Conservation (phyloP, 23 tunicate genomes). For the Trididemnum miniatum region DNA sequence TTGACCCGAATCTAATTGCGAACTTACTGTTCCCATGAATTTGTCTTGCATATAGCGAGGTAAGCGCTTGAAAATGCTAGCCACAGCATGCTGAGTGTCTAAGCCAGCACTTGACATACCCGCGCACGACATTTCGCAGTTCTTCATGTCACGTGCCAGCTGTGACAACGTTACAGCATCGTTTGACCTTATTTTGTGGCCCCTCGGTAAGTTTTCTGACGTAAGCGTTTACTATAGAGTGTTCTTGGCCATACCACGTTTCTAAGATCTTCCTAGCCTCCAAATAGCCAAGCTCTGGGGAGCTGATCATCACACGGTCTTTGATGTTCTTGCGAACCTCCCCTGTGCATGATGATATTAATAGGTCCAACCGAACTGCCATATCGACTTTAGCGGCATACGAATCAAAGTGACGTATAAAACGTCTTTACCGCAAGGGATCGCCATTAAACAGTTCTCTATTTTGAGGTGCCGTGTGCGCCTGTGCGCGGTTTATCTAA, state of each 20-base stretch:
- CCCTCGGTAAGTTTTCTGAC: not conserved
- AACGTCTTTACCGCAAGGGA: not conserved
- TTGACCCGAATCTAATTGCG: not conserved
- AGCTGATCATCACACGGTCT: not conserved
- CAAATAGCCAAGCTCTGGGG: not conserved
- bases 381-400: not conserved
- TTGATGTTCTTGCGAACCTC: not conserved
- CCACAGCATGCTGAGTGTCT: slow-evolving; percentile 2
- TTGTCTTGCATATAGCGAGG: not conserved
- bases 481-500: too few relatives aligned
- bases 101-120: slow-evolving; percentile 1
- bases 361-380: not conserved
- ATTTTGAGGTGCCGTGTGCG: too few relatives aligned
- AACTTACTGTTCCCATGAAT: not conserved
- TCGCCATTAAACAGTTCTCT: not conserved
- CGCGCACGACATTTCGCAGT: not conserved
- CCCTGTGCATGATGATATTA: not conserved
- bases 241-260: not conserved
- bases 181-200: not conserved
- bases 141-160: not conserved
- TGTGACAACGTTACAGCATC: not conserved
- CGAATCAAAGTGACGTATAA: not conserved
- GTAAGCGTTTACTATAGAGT: not conserved
- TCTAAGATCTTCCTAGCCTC: not conserved
- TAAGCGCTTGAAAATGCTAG: not conserved